Percentiles rank a stretch among this genome's conserved stretches.
phyloP scores from a whole-genome alignment of 2,113 vertebrate species.

The Chionomys nivalis region DNA sequence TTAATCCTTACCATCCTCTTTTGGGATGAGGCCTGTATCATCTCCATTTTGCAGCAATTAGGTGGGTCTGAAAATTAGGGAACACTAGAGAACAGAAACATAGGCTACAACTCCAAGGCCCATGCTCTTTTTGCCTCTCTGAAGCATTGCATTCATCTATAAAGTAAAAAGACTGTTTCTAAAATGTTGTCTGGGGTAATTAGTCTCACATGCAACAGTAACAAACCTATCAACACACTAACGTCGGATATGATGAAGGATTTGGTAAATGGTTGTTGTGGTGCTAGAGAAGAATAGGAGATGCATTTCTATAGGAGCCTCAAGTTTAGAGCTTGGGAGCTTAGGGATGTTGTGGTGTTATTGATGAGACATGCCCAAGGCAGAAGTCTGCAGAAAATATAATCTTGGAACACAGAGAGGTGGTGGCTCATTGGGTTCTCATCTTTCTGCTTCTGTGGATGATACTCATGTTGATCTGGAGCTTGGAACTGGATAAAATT shows the following conservation, averaged over 20 bases:
- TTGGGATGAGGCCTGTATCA: background rate
- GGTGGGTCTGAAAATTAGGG: background rate
- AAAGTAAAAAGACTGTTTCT: background rate
- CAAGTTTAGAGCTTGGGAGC: background rate
- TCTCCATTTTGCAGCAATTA: conserved; percentile 63
- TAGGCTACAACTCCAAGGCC: background rate
- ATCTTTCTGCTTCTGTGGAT: background rate
- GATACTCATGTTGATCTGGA: background rate
- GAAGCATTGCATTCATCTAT: background rate
- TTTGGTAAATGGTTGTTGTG: background rate
- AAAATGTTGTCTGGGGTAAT: background rate
- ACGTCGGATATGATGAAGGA: background rate
- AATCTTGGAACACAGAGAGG: fast-evolving
- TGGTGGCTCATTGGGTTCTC: background rate
- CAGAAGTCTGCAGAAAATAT: background rate
- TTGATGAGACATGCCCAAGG: background rate
- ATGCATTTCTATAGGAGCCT: background rate
- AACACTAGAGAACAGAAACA: background rate
- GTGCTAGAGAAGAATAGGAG: background rate
- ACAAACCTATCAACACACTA: background rate
- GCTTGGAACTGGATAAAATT: background rate
- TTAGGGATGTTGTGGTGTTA: background rate
- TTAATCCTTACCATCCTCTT: background rate
- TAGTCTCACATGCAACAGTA: background rate
- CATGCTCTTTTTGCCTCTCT: background rate